phyloP scores from a whole-genome alignment of 2,113 vertebrate genomes.

The Mirounga angustirostris region DNA sequence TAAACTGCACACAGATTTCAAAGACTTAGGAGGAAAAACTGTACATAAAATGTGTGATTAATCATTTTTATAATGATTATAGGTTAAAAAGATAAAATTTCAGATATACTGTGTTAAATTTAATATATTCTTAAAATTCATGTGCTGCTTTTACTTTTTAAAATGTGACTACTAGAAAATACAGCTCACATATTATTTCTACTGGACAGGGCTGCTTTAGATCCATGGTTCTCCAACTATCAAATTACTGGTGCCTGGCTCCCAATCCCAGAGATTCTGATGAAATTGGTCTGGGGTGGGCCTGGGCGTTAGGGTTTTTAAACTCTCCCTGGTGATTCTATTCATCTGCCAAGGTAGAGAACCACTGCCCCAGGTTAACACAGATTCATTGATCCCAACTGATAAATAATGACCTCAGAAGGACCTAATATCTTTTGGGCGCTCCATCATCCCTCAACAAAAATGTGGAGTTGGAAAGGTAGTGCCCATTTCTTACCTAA shows the following conservation, averaged over 20 bases:
- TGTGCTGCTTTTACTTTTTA: neutral
- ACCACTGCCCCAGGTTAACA: neutral
- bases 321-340: neutral
- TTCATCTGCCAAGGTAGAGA: neutral
- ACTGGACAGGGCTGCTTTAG: neutral
- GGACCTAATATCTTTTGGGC: neutral
- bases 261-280: neutral
- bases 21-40: slow-evolving; percentile 3
- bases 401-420: neutral
- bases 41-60: neutral
- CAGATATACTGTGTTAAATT: neutral
- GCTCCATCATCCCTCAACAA: neutral
- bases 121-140: neutral
- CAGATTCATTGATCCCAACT: neutral
- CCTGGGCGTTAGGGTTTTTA: neutral
- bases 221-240: neutral
- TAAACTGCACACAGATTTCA: slow-evolving; percentile 23
- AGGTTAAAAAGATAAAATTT: slow-evolving; percentile 32
- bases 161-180: slow-evolving; percentile 24
- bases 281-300: neutral
- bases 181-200: neutral
- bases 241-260: neutral
- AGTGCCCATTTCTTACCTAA: neutral
- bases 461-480: neutral
- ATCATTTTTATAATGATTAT: slow-evolving; percentile 1